Evolutionary conservation across 2,888 invertebrate species (phyloP).

Genomic region (Sicus ferrugineus): DNA sequence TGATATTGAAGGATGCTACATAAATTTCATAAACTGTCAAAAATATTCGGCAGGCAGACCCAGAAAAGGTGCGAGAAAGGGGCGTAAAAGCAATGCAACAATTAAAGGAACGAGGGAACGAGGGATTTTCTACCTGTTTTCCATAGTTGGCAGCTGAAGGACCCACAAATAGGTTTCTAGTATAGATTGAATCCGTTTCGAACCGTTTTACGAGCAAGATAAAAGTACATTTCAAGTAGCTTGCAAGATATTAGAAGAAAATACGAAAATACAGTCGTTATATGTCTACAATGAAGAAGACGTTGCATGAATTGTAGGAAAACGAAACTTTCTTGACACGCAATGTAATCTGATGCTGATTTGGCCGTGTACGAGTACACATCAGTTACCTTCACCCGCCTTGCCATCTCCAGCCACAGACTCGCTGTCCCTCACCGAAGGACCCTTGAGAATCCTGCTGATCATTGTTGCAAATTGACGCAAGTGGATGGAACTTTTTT

Average conservation of each 20-base stretch:
- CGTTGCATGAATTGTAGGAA: too few species aligned
- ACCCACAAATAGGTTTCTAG: too few species aligned
- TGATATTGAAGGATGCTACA: slow-evolving; percentile 45
- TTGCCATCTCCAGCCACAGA: background rate
- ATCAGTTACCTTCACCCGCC: background rate
- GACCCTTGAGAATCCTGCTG: slow-evolving; percentile 36
- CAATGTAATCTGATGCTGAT: too few species aligned
- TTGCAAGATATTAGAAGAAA: too few species aligned
- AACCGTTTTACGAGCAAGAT: too few species aligned
- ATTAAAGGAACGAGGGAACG: background rate
- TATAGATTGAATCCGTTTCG: too few species aligned
- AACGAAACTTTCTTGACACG: too few species aligned
- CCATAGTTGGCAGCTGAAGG: background rate
- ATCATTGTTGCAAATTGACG: slow-evolving; percentile 42
- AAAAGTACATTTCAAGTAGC: too few species aligned
- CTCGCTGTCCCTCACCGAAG: background rate
- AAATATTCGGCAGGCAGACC: slow-evolving; percentile 40
- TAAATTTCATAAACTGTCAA: slow-evolving; percentile 62
- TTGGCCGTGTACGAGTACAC: slow-evolving; percentile 37
- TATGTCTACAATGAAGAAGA: too few species aligned
- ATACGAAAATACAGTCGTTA: too few species aligned
- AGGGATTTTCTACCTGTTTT: background rate
- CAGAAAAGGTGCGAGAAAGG: slow-evolving; percentile 31
- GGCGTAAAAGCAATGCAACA: slow-evolving; percentile 19
- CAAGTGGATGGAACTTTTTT: background rate